These are phyloP conservation scores for Diplodus puntazzo DNA, from an alignment of 2,797 vertebrate genomes.

Conservation along the genomic window DNA sequence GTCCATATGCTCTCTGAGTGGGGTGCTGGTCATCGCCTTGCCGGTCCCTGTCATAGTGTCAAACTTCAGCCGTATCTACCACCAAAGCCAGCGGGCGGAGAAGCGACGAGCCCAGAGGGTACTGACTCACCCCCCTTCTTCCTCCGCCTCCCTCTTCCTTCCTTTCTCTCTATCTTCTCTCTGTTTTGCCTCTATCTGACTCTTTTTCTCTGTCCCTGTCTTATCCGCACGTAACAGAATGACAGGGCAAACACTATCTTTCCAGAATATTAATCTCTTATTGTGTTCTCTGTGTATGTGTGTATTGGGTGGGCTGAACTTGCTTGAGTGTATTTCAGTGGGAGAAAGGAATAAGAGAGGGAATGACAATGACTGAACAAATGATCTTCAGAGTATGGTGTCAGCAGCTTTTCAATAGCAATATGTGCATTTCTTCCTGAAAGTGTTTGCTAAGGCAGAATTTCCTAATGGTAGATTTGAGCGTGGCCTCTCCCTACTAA, in stretches of 20 bases:
- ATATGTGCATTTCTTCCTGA: slow-evolving; percentile 69
- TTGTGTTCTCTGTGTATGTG: slow-evolving; percentile 67
- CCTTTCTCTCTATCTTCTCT: slow-evolving; percentile 33
- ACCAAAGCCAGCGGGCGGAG: slow-evolving; percentile 96
- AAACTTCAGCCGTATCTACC: slow-evolving; percentile 98
- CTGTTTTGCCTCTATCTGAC: slow-evolving; percentile 65
- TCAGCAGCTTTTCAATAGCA: slow-evolving; percentile 78
- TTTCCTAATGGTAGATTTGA: slow-evolving; percentile 71
- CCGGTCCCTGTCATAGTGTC: slow-evolving; percentile 97
- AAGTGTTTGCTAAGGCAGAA: slow-evolving; percentile 75
- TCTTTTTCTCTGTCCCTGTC: slow-evolving; percentile 63
- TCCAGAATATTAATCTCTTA: slow-evolving; percentile 75
- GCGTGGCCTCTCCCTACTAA: slow-evolving; percentile 61
- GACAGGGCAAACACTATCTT: slow-evolving; percentile 76
- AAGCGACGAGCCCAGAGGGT: slow-evolving; percentile 96
- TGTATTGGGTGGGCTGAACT: slow-evolving; percentile 55
- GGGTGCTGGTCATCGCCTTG: slow-evolving; percentile 95
- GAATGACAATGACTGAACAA: slow-evolving; percentile 75
- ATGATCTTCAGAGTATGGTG: slow-evolving; percentile 74
- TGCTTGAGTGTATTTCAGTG: slow-evolving; percentile 68
- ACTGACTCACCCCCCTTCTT: slow-evolving; percentile 46
- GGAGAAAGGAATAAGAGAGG: slow-evolving; percentile 51
- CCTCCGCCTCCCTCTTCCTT: slow-evolving; percentile 16
- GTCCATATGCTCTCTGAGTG: slow-evolving; percentile 96
- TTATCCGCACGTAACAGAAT: slow-evolving; percentile 76